Evolutionary conservation across 2,888 invertebrate genomes (phyloP), one percentile per base, ranked within the genome.

Genomic region (Chaetogeoica ovagalla): DNA sequence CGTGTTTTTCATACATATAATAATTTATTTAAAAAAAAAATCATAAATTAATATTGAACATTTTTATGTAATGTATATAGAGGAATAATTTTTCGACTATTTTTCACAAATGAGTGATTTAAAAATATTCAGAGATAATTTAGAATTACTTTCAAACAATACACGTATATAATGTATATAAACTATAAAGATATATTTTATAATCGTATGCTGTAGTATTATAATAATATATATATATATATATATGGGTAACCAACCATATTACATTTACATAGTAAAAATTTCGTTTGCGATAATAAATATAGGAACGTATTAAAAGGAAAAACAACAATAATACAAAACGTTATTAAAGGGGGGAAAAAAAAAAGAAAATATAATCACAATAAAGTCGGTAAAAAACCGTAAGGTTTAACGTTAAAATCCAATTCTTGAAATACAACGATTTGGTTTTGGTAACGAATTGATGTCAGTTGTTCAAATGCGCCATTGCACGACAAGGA

Each of bases 341-440:
- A 7, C 30, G 30, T 30, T n/a, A 66, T 57, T 37, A 37, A n/a
- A n/a, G n/a, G n/a, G n/a, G n/a, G n/a, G n/a, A n/a, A n/a, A n/a
- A n/a, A n/a, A n/a, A n/a, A n/a, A n/a, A 52, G n/a, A 30, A 30
- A 48, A 62, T 19, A 72, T 17, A 73, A 73, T 65, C 8, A 75
- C 30, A 75, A 75, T 75, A 13, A 59, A 30, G 13, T n/a, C 59
- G 57, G 19, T 48, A 66, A 75, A 66, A 57, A 43, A 63, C 69
- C 76, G 63, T 52, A 79, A 23, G 69, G 70, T 63, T 79, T 79
- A 23, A 70, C 63, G 37, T 39, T 39, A 63, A 63, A 79, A 69
- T 79, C 55, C 15, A 79, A 55, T 63, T 79, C 77, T 79, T 70
- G 52, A 39, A 70, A 63, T 63, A 37, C 21, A 6, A 30, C 4